Evolutionary conservation across 2,113 vertebrate species (phyloP), one percentile per base, ranked within the genome.

Genomic region (Rostratula benghalensis): DNA sequence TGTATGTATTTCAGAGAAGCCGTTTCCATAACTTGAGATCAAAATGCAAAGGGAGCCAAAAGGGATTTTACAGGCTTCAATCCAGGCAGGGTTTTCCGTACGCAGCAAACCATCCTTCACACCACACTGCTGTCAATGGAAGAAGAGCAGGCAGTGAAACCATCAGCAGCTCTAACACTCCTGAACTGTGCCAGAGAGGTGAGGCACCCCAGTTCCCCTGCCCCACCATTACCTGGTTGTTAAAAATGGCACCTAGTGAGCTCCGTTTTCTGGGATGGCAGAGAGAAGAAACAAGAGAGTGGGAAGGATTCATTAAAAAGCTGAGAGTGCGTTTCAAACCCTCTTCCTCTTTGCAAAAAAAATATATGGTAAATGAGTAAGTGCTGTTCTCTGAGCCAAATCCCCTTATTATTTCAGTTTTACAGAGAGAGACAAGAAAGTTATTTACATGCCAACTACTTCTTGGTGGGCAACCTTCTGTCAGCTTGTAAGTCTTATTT

Each of bases 101-200:
- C 0, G 6, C 80, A 53, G 31, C 78, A 71, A 63, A 69, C 15
- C 3, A 1, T 31, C 60, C 82, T 13, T 54, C 83, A 13, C 12
- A 8, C 75, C 7, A 0, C 9, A 7, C 73, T 4, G 5, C 61
- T 23, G 50, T 3, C 39, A 14, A 18, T 51, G 1, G 18, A 54
- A 41, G 21, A 59, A 37, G 39, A 65, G 23, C 20, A 23, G 43
- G 17, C 1, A 37, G 27, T 25, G 84, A 60, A 79, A 18, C 37
- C 85, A 39, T 22, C 50, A 8, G 1, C 31, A 39, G 2, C 57
- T 56, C 70, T 16, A 75, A 13, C 30, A 19, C 11, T 16, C 27
- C 59, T 12, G 39, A 21, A 37, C 6, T 11, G 21, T 7, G 73
- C 2, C 1, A 17, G 18, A 61, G 67, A 28, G 33, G 4, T 4